Evolutionary conservation across 1,140 invertebrate genomes (phyloP).

Genomic region (Meloidogyne exigua): DNA sequence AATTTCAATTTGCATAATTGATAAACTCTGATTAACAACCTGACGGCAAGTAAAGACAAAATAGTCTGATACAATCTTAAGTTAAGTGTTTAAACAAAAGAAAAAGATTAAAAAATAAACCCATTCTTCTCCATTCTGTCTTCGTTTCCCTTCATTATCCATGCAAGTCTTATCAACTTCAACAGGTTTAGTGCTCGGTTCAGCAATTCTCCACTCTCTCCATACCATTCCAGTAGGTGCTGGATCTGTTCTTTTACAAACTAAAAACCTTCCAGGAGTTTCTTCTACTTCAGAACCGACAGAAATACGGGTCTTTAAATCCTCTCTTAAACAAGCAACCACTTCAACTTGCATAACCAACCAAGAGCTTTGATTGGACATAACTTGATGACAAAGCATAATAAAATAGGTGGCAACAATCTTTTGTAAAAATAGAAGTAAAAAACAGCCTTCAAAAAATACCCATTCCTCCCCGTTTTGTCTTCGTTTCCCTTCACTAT

Average conservation of each 20-base stretch:
- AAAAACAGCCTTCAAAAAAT: not conserved
- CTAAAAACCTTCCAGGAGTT: not conserved
- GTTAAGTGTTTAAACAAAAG: not conserved
- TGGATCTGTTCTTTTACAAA: not conserved
- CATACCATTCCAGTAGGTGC: conserved; percentile 4
- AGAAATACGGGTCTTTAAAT: conserved; percentile 7
- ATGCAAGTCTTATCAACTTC: not conserved
- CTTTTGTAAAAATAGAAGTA: not conserved
- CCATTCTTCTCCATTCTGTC: conserved; percentile 13
- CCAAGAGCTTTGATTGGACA: not conserved
- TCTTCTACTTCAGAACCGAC: conserved; percentile 2
- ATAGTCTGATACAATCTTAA: conserved; percentile 12
- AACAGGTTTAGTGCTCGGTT: not conserved
- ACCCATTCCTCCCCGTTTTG: conserved; percentile 15
- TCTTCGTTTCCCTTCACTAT: not conserved
- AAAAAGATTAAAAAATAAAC: not conserved
- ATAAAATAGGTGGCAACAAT: not conserved
- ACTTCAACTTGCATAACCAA: conserved; percentile 10
- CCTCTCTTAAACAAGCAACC: not conserved
- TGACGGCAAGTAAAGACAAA: conserved; percentile 3
- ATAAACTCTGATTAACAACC: not conserved
- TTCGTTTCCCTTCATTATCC: conserved; percentile 3
- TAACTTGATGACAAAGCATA: conserved; percentile 7
- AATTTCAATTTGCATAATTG: conserved; percentile 1
- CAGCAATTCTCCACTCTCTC: conserved; percentile 7